Base-by-base conservation (phyloP, 2,888 invertebrate genomes). In the Camponotus fellah region DNA sequence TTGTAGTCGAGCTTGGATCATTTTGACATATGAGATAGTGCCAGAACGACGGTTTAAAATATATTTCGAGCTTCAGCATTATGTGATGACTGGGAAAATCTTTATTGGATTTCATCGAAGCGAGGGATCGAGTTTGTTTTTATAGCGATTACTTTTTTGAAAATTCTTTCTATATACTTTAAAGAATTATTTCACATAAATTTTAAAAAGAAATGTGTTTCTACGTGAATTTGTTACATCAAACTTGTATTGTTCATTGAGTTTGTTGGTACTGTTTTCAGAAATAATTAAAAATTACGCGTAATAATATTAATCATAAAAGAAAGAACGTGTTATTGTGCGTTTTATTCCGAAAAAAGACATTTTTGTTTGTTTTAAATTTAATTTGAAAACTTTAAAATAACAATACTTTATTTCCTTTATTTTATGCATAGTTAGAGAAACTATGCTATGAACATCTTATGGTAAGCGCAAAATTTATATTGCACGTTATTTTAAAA, bases 1-100 rank as follows among this genome's bases (percentile, higher is more conserved):
- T 82, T 49, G n/a, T 17, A 17, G 21, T 82, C 66, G 66, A 56
- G 71, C n/a, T 64, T 49, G n/a, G 37, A 58, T 62, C 79, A 82
- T 81, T 81, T 69, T 72, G 65, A 17, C 64, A 49, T 40, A 46
- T 46, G 17, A 53, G 58, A 10, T 75, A 58, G 60, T 58, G 34
- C 2, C 34, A 17, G 9, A 68, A 77, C 40, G 66, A 32, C 9
- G 17, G 43, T 8, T 6, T n/a, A 12, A 49, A 53, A 66, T 77
- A 34, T 58, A 58, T 71, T 34, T 71, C 17, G n/a, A 56, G 6
- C 14, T 10, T 5, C 14, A 56, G 9, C 56, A 58, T 0, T 21
- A n/a, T 53, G 40, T 40, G 10, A 37, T 14, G 66, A 5, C 17
- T 66, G 37, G 43, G 56, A 40, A 32, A 77, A 68, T 68, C 26